phyloP scores from a whole-genome alignment of 2,797 vertebrate species.

The Lagorchestes hirsutus region DNA sequence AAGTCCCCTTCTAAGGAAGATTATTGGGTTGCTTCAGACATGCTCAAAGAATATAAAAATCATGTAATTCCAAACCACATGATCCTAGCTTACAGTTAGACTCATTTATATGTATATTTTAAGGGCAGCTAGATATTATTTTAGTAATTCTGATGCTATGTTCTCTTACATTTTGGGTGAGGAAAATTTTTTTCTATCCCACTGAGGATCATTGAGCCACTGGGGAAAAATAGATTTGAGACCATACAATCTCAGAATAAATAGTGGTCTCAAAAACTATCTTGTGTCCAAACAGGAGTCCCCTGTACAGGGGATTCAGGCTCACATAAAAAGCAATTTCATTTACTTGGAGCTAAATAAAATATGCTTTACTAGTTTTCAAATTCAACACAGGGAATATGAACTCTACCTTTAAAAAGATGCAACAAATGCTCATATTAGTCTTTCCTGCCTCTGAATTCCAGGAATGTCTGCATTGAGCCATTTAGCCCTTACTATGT shows the following conservation, averaged over 20 bases:
- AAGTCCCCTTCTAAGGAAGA: neutral
- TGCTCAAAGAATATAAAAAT: neutral
- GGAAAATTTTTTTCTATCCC: neutral
- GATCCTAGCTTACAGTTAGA: neutral
- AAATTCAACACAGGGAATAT: slow-evolving; percentile 3
- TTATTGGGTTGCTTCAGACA: neutral
- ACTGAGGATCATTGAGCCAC: neutral
- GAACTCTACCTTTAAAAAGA: neutral
- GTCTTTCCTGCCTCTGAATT: neutral
- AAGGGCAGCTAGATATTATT: neutral
- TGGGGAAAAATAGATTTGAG: neutral
- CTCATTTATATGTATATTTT: neutral
- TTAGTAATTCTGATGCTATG: neutral
- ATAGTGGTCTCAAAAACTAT: neutral
- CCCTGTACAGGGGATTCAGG: neutral
- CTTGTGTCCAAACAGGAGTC: neutral
- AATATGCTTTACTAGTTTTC: neutral
- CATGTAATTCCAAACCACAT: neutral
- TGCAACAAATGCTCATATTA: neutral
- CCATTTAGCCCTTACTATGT: slow-evolving; percentile 8
- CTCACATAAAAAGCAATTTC: neutral
- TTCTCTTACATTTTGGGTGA: neutral
- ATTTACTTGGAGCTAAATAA: slow-evolving; percentile 32
- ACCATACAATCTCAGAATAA: neutral
- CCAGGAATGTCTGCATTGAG: neutral